Evolutionary conservation across 2,888 invertebrate genomes (phyloP).

Genomic region (Empis stercorea): DNA sequence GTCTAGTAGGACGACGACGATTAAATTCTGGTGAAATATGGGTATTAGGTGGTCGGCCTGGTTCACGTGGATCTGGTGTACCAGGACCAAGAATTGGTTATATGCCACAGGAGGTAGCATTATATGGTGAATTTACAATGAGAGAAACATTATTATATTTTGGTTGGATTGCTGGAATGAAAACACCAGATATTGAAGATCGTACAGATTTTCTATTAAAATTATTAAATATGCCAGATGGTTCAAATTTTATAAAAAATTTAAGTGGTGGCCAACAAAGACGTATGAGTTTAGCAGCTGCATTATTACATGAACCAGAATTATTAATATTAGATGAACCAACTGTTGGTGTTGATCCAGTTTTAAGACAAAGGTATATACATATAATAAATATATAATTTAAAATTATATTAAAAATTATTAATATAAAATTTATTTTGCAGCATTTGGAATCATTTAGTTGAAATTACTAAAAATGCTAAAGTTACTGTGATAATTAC

Average conservation of each 20-base stretch:
- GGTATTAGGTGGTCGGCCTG: conserved; percentile 74
- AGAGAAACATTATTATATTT: conserved; percentile 73
- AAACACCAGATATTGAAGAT: conserved; percentile 49
- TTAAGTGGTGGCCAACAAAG: conserved; percentile 84
- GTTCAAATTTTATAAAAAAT: conserved; percentile 54
- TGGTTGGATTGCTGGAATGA: conserved; percentile 71
- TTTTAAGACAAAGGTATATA: conserved; percentile 60
- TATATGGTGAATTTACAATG: conserved; percentile 67
- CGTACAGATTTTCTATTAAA: conserved; percentile 61
- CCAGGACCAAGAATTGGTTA: conserved; percentile 84
- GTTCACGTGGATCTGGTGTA: conserved; percentile 68
- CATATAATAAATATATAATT: conserved; percentile 7
- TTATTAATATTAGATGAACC: conserved; percentile 85
- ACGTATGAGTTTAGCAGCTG: conserved; percentile 77
- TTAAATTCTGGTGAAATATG: conserved; percentile 71
- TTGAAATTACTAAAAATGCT: conserved; percentile 61
- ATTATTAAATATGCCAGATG: conserved; percentile 43
- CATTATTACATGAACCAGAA: conserved; percentile 78
- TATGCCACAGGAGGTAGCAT: conserved; percentile 72
- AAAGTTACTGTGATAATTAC: conserved; percentile 73
- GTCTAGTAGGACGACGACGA: conserved; percentile 69
- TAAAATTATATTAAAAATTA: not conserved
- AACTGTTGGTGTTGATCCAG: conserved; percentile 86
- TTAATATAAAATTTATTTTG: conserved; percentile 16
- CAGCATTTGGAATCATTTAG: conserved; percentile 75